Evolutionary conservation across 2,888 invertebrate genomes (phyloP).

Genomic region (Scaptomyza parva): DNA sequence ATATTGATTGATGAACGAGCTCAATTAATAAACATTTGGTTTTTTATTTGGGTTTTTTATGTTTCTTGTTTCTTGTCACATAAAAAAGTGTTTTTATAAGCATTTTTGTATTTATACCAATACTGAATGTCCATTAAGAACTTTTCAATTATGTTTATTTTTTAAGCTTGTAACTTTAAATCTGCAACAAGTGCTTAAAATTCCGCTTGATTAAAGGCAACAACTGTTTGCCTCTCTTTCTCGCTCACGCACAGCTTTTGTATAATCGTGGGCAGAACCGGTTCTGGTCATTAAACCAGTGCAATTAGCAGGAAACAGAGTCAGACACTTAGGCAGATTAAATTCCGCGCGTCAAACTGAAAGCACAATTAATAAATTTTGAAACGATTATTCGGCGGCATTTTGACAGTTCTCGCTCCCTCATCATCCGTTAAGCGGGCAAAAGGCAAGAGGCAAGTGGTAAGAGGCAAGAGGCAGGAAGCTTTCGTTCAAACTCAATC

Average conservation of each 20-base stretch:
- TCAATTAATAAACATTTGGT: not conserved
- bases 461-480: too few species aligned
- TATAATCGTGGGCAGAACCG: constrained; percentile 16
- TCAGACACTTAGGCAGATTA: constrained; percentile 49
- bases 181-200: not conserved
- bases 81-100: not conserved
- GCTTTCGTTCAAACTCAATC: not conserved
- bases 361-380: constrained; percentile 69
- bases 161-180: not conserved
- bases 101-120: too few species aligned
- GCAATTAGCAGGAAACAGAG: constrained; percentile 43
- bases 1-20: not conserved
- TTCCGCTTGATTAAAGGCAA: not conserved
- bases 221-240: not conserved
- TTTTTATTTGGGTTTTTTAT: not conserved
- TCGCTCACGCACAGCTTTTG: not conserved
- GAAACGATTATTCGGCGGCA: constrained; percentile 45
- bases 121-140: not conserved
- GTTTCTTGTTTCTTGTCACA: too few species aligned
- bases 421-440: not conserved
- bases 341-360: constrained; percentile 54
- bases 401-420: constrained; percentile 40
- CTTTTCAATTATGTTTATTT: not conserved
- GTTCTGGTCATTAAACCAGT: constrained; percentile 49
- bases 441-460: too few species aligned